Percentiles rank a stretch among this genome's conserved stretches.
Evolutionary conservation across 1,140 invertebrate genomes (phyloP).

Genomic region (Listronotus oregonensis): DNA sequence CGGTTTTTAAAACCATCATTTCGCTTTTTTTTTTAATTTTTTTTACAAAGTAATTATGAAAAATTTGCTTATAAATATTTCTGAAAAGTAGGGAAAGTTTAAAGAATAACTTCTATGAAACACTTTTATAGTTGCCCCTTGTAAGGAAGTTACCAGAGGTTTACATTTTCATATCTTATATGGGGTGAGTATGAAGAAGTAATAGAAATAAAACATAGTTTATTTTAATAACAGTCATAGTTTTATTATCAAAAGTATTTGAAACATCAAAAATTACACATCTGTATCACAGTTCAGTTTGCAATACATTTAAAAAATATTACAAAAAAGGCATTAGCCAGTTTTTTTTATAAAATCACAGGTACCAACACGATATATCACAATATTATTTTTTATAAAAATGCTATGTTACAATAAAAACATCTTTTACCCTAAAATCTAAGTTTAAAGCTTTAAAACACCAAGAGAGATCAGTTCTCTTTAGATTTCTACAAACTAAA

Average conservation of each 20-base stretch:
- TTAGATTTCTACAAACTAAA: constrained; percentile 18
- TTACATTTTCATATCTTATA: no score
- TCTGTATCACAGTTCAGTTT: constrained; percentile 39
- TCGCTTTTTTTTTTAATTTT: no score
- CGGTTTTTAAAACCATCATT: no score
- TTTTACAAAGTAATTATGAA: no score
- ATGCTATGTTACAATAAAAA: constrained; percentile 24
- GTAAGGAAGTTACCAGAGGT: no score
- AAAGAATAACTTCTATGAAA: no score
- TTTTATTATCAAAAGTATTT: constrained; percentile 29
- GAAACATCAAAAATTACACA: constrained; percentile 26
- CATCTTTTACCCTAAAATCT: constrained; percentile 18
- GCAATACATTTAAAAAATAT: constrained; percentile 33
- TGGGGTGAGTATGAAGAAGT: no score
- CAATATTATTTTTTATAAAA: constrained; percentile 20
- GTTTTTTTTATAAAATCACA: constrained; percentile 34
- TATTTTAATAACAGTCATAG: constrained; percentile 7
- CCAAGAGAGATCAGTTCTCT: constrained; percentile 19
- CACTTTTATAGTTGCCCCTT: no score
- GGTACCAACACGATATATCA: constrained; percentile 41
- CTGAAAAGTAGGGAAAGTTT: no score
- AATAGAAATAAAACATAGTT: background rate
- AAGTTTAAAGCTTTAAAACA: constrained; percentile 41
- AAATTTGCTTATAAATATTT: no score
- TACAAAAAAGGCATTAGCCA: constrained; percentile 13